Conservation (phyloP, 2,888 invertebrate species). For the Tiliacea citrago region DNA sequence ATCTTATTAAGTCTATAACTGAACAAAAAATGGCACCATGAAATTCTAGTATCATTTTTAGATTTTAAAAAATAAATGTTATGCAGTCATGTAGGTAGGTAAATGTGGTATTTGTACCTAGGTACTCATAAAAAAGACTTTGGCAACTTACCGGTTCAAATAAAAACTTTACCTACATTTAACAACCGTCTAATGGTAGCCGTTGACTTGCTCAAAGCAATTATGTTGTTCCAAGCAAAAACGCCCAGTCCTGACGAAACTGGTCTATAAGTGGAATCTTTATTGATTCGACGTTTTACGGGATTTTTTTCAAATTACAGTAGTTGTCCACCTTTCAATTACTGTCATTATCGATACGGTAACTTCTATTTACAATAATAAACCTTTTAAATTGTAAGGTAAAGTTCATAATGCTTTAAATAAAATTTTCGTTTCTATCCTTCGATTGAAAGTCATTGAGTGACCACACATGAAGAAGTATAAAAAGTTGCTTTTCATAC, state of each 20-base stretch:
- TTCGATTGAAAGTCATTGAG: conserved; percentile 51
- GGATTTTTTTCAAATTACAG: conserved; percentile 69
- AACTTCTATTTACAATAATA: conserved; percentile 37
- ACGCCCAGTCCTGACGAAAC: conserved; percentile 59
- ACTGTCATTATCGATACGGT: conserved; percentile 55
- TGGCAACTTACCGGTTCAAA: conserved; percentile 34
- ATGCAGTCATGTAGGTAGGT: too few relatives aligned
- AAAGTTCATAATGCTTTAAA: conserved; percentile 45
- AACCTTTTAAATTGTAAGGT: conserved; percentile 29
- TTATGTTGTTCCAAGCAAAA: conserved; percentile 54
- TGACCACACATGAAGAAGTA: conserved; percentile 74
- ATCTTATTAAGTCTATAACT: conserved; percentile 15
- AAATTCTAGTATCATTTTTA: not conserved
- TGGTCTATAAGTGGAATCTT: conserved; percentile 62
- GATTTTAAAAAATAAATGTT: not conserved
- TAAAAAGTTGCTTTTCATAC: conserved; percentile 66
- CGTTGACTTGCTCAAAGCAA: conserved; percentile 41
- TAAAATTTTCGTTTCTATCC: conserved; percentile 43
- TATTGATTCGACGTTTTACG: conserved; percentile 59
- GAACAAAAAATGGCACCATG: not conserved
- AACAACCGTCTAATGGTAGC: conserved; percentile 37
- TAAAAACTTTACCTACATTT: conserved; percentile 33
- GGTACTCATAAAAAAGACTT: too few relatives aligned
- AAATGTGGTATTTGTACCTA: not conserved
- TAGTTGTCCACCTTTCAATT: conserved; percentile 69